These are phyloP conservation scores for Melolontha melolontha DNA, from an alignment of 2,888 invertebrate genomes.

Conservation along the genomic window DNA sequence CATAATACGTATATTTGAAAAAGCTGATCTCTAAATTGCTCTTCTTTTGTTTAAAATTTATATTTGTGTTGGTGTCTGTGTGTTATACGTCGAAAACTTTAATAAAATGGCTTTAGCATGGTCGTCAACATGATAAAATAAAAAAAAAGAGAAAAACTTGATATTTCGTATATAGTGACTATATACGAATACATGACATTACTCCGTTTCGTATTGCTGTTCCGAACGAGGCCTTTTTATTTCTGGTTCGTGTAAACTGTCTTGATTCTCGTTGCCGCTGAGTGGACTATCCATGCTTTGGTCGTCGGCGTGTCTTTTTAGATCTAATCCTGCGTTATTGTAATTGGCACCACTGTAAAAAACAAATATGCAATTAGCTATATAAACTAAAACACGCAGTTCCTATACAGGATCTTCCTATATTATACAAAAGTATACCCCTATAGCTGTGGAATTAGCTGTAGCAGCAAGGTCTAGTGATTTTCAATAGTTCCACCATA, in stretches of 20 bases:
- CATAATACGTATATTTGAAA: too few relatives aligned
- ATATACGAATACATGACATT: slow-evolving; percentile 45
- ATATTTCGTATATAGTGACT: slow-evolving; percentile 38
- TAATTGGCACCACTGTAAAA: slow-evolving; percentile 55
- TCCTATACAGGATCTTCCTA: too few relatives aligned
- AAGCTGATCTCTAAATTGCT: too few relatives aligned
- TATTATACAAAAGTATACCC: too few relatives aligned
- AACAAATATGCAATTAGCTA: neutral
- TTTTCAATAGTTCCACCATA: too few relatives aligned
- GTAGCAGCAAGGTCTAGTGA: too few relatives aligned
- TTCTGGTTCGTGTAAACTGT: slow-evolving; percentile 61
- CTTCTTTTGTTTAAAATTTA: too few relatives aligned
- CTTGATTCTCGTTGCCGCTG: slow-evolving; percentile 57
- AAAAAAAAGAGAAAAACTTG: slow-evolving; percentile 24
- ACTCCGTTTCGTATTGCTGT: slow-evolving; percentile 62
- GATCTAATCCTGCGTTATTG: slow-evolving; percentile 59
- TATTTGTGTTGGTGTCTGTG: neutral
- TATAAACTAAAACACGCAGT: neutral
- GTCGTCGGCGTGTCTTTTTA: slow-evolving; percentile 62
- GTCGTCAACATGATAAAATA: slow-evolving; percentile 24
- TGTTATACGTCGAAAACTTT: neutral
- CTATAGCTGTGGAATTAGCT: too few relatives aligned
- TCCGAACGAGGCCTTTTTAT: slow-evolving; percentile 61
- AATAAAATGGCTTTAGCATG: slow-evolving; percentile 23
- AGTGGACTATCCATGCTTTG: slow-evolving; percentile 61